Conservation (phyloP, 2,888 invertebrate species). For the Phymatocera aterrima region DNA sequence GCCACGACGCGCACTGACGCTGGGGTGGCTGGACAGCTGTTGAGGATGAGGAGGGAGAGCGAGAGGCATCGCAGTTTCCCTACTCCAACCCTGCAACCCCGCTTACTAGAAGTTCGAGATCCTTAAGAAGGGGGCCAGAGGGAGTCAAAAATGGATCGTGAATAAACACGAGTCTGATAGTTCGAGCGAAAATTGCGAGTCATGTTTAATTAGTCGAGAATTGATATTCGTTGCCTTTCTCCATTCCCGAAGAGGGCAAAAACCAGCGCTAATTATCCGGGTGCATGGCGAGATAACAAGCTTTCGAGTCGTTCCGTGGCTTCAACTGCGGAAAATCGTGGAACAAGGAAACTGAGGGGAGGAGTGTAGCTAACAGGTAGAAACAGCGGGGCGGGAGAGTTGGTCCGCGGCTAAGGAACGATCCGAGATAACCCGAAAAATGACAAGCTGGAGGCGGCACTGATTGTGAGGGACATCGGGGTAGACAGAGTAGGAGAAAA, state of each 20-base stretch:
- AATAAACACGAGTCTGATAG: background rate
- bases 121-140: background rate
- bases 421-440: background rate
- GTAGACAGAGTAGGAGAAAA: background rate
- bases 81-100: conserved; percentile 50
- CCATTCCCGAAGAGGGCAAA: too few relatives aligned
- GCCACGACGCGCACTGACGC: conserved; percentile 68
- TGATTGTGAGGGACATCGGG: background rate
- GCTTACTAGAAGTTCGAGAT: conserved; percentile 11
- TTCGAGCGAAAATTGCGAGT: background rate
- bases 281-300: background rate
- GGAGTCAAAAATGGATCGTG: background rate
- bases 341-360: background rate
- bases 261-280: too few relatives aligned
- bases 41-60: conserved; percentile 62
- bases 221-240: too few relatives aligned
- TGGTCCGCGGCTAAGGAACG: background rate
- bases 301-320: background rate
- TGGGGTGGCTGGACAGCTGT: conserved; percentile 69
- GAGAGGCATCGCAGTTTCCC: conserved; percentile 50
- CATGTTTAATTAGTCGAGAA: too few relatives aligned
- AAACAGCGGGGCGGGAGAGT: background rate
- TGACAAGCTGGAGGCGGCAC: background rate
- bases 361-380: conserved; percentile 1
- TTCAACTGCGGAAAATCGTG: background rate